Conservation (phyloP, 2,888 invertebrate species). For the Chirona hameri region DNA sequence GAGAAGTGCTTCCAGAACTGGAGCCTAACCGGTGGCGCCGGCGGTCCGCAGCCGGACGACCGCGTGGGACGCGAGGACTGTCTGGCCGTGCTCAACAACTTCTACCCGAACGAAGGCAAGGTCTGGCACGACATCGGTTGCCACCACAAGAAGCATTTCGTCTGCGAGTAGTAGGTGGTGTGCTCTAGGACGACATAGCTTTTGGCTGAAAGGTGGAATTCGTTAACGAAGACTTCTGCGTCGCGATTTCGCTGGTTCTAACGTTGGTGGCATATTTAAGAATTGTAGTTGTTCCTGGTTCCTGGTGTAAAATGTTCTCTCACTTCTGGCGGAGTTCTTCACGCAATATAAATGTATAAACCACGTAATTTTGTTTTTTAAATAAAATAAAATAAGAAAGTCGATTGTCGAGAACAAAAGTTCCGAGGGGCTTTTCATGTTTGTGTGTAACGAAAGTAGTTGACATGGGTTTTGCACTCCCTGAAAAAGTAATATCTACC, state of each 20-base stretch:
- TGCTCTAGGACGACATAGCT: background rate
- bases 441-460: too few species aligned
- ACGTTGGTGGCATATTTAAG: background rate
- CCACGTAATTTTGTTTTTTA: too few species aligned
- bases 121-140: constrained; percentile 93
- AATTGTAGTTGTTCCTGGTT: background rate
- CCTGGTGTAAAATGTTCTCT: background rate
- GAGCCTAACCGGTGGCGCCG: constrained; percentile 37
- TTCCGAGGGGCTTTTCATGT: too few species aligned
- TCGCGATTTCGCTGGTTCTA: background rate
- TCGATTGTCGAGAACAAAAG: too few species aligned
- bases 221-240: too few species aligned
- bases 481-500: too few species aligned
- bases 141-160: constrained; percentile 86
- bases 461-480: too few species aligned
- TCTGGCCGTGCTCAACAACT: constrained; percentile 80
- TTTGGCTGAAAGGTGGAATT: too few species aligned
- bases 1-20: background rate
- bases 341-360: too few species aligned
- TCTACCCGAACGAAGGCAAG: constrained; percentile 80
- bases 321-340: background rate
- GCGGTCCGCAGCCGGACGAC: constrained; percentile 40
- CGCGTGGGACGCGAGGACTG: constrained; percentile 73
- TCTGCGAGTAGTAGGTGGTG: constrained; percentile 61
- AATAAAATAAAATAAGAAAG: too few species aligned